Conservation (phyloP, 2,797 vertebrate species). For the Eulemur rubriventer region DNA sequence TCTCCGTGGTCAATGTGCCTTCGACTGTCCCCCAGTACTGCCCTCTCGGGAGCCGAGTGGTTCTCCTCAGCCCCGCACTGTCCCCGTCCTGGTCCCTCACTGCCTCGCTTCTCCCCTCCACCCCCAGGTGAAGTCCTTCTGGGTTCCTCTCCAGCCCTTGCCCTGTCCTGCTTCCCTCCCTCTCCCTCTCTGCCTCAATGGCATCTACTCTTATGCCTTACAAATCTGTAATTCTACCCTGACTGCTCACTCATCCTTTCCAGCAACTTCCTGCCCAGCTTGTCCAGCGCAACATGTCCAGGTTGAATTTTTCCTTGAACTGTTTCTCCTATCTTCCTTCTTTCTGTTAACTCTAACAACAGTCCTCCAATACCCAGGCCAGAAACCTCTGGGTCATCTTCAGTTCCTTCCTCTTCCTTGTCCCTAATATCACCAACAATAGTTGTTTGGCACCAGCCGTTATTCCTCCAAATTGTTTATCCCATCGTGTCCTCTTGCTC, state of each 20-base stretch:
- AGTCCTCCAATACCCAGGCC: background rate
- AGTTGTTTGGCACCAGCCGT: background rate
- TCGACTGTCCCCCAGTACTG: background rate
- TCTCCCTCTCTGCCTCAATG: background rate
- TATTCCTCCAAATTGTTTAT: background rate
- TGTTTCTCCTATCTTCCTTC: background rate
- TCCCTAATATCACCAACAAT: background rate
- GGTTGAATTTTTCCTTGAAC: background rate
- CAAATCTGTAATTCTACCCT: background rate
- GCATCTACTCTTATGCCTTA: background rate
- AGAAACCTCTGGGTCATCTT: background rate
- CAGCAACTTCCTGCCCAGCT: background rate
- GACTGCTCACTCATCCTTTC: background rate
- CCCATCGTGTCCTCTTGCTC: background rate
- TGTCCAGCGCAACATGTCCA: background rate
- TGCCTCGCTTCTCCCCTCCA: background rate
- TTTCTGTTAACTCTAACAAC: background rate
- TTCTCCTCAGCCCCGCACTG: background rate
- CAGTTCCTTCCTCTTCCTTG: background rate
- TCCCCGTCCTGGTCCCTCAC: background rate
- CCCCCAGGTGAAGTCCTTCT: background rate
- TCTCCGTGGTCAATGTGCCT: background rate
- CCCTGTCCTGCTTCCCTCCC: background rate
- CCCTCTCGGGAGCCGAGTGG: background rate
- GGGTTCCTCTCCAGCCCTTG: background rate